Conservation (phyloP, 1,140 invertebrate species). For the Dreissena polymorpha region DNA sequence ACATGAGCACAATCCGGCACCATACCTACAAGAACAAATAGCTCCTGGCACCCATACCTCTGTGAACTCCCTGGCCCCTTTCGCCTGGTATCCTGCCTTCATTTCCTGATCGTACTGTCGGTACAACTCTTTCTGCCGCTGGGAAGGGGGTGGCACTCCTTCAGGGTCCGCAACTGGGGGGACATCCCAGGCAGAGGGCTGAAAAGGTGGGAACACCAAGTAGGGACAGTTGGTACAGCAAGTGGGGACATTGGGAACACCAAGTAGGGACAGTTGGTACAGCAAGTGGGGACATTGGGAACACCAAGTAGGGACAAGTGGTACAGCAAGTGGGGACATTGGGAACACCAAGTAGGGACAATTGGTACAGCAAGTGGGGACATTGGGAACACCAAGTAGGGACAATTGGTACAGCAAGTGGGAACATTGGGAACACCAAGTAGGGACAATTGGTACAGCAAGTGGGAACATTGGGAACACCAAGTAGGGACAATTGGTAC, state of each 20-base stretch:
- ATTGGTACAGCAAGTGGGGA: too few relatives aligned
- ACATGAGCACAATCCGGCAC: too few relatives aligned
- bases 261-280: too few relatives aligned
- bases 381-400: conserved; percentile 33
- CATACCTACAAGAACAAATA: too few relatives aligned
- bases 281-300: conserved; percentile 48
- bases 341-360: neutral
- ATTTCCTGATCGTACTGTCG: conserved; percentile 71
- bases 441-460: too few relatives aligned
- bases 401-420: too few relatives aligned
- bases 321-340: too few relatives aligned
- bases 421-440: neutral
- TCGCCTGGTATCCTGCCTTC: conserved; percentile 66
- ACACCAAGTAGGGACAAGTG: neutral
- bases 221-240: too few relatives aligned
- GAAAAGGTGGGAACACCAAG: neutral
- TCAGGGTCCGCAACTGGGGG: conserved; percentile 68
- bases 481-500: too few relatives aligned
- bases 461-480: too few relatives aligned
- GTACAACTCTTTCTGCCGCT: conserved; percentile 69
- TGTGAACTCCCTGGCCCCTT: conserved; percentile 34
- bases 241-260: conserved; percentile 38
- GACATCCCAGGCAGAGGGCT: conserved; percentile 73
- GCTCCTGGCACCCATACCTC: conserved; percentile 11
- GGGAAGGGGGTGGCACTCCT: conserved; percentile 63